A percentile compares a stretch with the other conserved stretches of the same genome.
phyloP scores from a whole-genome alignment of 2,113 vertebrate genomes.

The Coregonus clupeaformis region DNA sequence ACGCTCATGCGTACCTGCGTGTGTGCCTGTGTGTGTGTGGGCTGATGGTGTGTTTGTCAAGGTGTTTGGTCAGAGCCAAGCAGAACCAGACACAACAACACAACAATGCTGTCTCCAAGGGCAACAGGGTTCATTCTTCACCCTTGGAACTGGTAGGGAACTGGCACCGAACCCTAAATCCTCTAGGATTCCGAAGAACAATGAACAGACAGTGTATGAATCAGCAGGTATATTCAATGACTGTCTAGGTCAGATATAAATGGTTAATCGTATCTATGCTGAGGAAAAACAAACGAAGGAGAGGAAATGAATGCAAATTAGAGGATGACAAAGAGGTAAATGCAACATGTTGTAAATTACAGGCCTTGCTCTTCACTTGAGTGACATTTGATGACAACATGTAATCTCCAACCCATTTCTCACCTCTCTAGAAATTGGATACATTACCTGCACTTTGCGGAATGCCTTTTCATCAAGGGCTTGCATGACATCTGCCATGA shows the following conservation, averaged over 20 bases:
- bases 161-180: too few relatives aligned
- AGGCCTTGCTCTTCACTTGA: neutral
- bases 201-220: neutral
- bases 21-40: too few relatives aligned
- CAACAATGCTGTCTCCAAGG: neutral
- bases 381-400: neutral
- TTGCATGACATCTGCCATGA: neutral
- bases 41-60: too few relatives aligned
- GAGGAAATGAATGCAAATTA: neutral
- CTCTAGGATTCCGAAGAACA: neutral
- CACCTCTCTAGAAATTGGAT: constrained; percentile 12
- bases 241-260: neutral
- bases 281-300: neutral
- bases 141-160: neutral
- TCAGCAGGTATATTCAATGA: neutral
- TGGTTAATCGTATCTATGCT: too few relatives aligned
- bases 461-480: neutral
- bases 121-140: neutral
- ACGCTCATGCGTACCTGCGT: too few relatives aligned
- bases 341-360: neutral
- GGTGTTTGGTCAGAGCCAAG: too few relatives aligned
- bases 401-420: constrained; percentile 4
- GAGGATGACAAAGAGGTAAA: neutral
- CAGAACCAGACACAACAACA: constrained; percentile 4
- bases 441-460: constrained; percentile 4